Percentiles rank a stretch among this genome's conserved stretches.
Conservation (phyloP, 2,113 vertebrate species). For the Bolborhynchus lineola region DNA sequence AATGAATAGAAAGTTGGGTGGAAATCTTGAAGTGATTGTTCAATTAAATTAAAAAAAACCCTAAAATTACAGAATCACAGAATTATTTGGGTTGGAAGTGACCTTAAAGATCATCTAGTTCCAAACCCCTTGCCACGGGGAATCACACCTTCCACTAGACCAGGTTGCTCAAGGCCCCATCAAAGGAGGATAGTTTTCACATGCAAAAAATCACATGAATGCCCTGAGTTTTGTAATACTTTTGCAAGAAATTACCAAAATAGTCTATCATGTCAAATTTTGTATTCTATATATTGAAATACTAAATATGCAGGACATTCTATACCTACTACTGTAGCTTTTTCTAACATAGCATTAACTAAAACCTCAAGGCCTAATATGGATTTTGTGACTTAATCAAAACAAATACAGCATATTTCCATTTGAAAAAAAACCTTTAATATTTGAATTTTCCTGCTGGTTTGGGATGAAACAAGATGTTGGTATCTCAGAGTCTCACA, state of each 20-base stretch:
- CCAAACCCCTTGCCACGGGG: not conserved
- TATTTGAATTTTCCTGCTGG: not conserved
- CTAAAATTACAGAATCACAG: not conserved
- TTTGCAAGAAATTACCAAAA: not conserved
- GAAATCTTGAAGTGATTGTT: not conserved
- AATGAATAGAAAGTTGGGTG: not conserved
- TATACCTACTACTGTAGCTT: not conserved
- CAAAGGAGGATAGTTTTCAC: not conserved
- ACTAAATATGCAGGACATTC: not conserved
- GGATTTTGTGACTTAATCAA: not conserved
- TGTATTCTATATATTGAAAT: not conserved
- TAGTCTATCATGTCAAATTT: not conserved
- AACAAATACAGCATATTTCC: not conserved
- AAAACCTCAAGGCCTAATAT: not conserved
- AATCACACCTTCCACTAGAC: not conserved
- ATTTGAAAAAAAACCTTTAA: not conserved
- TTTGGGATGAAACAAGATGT: not conserved
- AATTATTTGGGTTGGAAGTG: not conserved
- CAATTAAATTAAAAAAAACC: not conserved
- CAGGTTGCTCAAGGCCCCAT: not conserved
- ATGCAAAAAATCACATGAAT: not conserved
- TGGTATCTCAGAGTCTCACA: not conserved
- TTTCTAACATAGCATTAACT: not conserved
- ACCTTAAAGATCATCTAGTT: not conserved
- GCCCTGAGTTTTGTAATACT: not conserved